phyloP scores from a whole-genome alignment of 2,888 invertebrate species.

The Luffia ferchaultella region DNA sequence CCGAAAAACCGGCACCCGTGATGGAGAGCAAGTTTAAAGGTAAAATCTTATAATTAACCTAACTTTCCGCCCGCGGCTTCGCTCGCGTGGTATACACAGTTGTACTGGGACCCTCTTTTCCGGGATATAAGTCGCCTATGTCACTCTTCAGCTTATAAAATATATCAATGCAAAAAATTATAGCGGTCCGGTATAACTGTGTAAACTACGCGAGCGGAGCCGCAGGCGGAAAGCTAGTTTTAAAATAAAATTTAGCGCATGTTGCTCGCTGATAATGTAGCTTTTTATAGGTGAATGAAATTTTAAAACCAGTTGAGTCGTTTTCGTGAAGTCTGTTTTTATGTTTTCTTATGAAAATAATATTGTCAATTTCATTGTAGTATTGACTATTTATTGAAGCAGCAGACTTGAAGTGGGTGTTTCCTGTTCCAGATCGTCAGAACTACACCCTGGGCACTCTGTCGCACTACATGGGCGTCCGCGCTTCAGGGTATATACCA shows the following conservation, averaged over 20 bases:
- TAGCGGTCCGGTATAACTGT: too few species aligned
- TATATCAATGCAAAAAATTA: too few species aligned
- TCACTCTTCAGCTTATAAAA: too few species aligned
- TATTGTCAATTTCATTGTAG: neutral
- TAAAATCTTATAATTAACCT: constrained; percentile 24
- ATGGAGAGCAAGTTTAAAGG: constrained; percentile 86
- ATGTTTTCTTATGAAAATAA: neutral
- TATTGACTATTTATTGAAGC: neutral
- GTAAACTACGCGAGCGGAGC: too few species aligned
- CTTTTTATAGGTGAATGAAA: too few species aligned
- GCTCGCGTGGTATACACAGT: too few species aligned
- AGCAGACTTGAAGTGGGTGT: neutral
- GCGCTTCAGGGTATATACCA: constrained; percentile 88
- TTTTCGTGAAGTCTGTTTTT: neutral
- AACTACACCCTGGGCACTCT: constrained; percentile 93
- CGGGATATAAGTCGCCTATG: too few species aligned
- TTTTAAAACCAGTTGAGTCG: neutral
- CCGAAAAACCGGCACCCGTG: constrained; percentile 93
- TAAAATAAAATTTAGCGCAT: too few species aligned
- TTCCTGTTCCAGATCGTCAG: constrained; percentile 71
- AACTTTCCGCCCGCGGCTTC: too few species aligned
- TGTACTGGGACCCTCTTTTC: too few species aligned
- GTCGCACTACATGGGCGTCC: constrained; percentile 90
- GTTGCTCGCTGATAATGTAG: too few species aligned
- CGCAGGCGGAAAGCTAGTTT: too few species aligned